Base-by-base conservation (phyloP, 2,888 invertebrate genomes). In the Perdita meconis region DNA sequence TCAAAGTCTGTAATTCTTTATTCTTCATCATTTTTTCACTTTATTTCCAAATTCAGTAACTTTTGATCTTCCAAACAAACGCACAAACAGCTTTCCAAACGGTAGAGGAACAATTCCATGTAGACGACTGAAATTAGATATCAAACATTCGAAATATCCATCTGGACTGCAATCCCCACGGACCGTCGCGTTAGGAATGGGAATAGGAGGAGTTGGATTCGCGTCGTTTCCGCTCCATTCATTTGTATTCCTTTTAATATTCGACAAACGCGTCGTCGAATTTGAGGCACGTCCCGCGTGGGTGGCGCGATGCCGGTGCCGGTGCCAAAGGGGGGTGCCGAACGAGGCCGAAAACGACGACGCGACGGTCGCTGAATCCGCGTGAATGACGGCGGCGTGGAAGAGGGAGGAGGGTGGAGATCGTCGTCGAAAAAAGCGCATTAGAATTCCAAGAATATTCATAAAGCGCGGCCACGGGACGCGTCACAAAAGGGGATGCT, bases 391-490 rank as follows among this genome's bases (percentile, higher is more conserved):
- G n/a, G n/a, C n/a, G n/a, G n/a, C n/a, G n/a, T n/a, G n/a, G n/a
- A n/a, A n/a, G n/a, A n/a, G n/a, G n/a, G n/a, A n/a, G n/a, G n/a
- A n/a, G n/a, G n/a, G n/a, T n/a, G 34, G 64, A 76, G 30, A 30
- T 30, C 30, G 30, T 77, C 64, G 77, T 77, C 64, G 47, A 19
- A 57, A 65, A 57, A 73, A 65, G 68, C 47, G 73, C 79, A 68
- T 79, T 78, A 79, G 64, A 78, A 73, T 79, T 78, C 64, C 30
- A 59, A 65, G 73, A 73, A 73, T 73, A 78, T 78, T 78, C 79
- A 73, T 73, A 79, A 69, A 78, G 70, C 59, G 30, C 55, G 65
- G 30, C 30, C 3, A 16, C 30, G 59, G 50, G 42, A 67, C 55
- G 44, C 34, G 40, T 19, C 22, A 47, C 30, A 73, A 78, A 78